Percentiles rank a stretch among this genome's conserved stretches.
Conservation (phyloP, 2,888 invertebrate species). For the Fragum fragum region DNA sequence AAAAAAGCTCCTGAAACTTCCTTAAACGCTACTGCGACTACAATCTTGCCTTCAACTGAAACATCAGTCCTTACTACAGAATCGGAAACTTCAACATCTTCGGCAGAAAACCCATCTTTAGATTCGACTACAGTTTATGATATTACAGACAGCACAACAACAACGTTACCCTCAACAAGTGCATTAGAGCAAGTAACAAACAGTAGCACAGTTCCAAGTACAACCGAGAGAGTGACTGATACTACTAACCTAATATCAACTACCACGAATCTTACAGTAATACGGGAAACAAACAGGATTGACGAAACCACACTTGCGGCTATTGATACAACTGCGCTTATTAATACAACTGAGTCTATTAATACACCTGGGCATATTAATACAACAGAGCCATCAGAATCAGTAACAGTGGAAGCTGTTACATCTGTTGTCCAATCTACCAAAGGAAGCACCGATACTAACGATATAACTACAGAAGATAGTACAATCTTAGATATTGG, state of each 20-base stretch:
- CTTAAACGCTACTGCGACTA: background rate
- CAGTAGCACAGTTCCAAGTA: too few species aligned
- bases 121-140: too few species aligned
- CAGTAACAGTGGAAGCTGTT: background rate
- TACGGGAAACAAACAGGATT: too few species aligned
- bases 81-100: background rate
- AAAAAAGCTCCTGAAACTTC: background rate
- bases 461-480: background rate
- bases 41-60: background rate
- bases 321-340: background rate
- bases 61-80: background rate
- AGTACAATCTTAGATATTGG: background rate
- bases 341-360: too few species aligned
- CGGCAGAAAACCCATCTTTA: background rate
- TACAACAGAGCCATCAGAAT: background rate
- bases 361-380: background rate
- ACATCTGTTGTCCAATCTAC: background rate
- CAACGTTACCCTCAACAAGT: background rate
- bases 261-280: too few species aligned
- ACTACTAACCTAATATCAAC: too few species aligned
- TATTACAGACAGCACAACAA: slow-evolving; percentile 8
- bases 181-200: background rate
- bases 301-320: background rate
- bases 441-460: background rate
- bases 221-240: too few species aligned